phyloP scores from a whole-genome alignment of 1,140 invertebrate genomes.

The Brachionus paranguensis region DNA sequence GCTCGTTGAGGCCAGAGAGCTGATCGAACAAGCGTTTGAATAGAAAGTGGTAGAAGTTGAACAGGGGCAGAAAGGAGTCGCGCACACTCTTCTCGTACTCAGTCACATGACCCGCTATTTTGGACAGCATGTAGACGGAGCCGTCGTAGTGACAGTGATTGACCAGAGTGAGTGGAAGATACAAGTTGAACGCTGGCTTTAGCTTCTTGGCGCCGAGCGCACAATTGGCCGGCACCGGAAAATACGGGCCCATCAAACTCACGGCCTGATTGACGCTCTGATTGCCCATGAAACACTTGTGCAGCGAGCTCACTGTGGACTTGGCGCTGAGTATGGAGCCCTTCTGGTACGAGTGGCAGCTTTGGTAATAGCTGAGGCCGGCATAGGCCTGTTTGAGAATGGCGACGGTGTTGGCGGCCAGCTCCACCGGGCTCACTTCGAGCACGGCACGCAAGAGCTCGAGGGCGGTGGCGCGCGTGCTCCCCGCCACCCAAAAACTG shows the following conservation, averaged over 20 bases:
- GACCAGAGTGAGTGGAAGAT: background rate
- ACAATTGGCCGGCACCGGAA: background rate
- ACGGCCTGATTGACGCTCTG: background rate
- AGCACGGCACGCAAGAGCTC: background rate
- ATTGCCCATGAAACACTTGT: background rate
- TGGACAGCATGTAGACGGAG: background rate
- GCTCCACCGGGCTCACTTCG: background rate
- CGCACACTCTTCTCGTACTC: background rate
- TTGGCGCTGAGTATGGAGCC: background rate
- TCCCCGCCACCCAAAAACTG: background rate
- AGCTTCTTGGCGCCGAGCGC: background rate
- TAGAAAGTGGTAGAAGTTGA: background rate
- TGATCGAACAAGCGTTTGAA: background rate
- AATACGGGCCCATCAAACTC: background rate
- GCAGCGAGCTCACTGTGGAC: background rate
- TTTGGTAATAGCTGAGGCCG: background rate
- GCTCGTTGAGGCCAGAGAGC: background rate
- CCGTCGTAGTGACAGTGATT: constrained; percentile 23
- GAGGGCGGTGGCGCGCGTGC: background rate
- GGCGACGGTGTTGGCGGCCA: background rate
- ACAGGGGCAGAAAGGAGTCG: background rate
- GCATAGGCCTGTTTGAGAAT: background rate
- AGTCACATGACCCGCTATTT: background rate
- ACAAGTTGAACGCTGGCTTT: background rate
- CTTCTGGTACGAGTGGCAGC: background rate